Percentiles rank a stretch among this genome's conserved stretches.
Evolutionary conservation across 2,888 invertebrate genomes (phyloP).

Genomic region (Melanargia galathea): DNA sequence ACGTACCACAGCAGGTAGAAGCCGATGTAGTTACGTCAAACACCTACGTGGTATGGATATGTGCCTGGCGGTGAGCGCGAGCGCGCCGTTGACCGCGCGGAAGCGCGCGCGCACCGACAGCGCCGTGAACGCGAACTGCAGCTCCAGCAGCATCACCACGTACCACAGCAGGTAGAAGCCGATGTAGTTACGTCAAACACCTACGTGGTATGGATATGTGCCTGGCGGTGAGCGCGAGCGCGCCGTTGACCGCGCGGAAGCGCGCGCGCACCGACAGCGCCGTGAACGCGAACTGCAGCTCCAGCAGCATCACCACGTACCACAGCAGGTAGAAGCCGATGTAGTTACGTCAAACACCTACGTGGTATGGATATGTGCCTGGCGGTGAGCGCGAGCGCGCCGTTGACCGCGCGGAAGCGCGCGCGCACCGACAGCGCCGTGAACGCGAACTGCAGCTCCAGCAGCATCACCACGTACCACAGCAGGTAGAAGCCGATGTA

Average conservation of each 20-base stretch:
- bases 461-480: conserved; percentile 81
- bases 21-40: no score
- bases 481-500: conserved; percentile 83
- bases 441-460: conserved; percentile 84
- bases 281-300: no score
- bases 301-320: no score
- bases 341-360: no score
- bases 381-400: conserved; percentile 73
- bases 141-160: conserved; percentile 81
- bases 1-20: no score
- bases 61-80: conserved; percentile 70
- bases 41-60: conserved; percentile 64
- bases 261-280: no score
- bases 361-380: conserved; percentile 61
- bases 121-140: conserved; percentile 83
- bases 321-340: no score
- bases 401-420: conserved; percentile 80
- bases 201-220: no score
- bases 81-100: conserved; percentile 76
- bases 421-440: conserved; percentile 81
- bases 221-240: no score
- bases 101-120: conserved; percentile 82
- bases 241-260: no score
- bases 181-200: no score
- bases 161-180: conserved; percentile 83